Conservation (phyloP, 1,140 invertebrate genomes). For the Bombyx mori region DNA sequence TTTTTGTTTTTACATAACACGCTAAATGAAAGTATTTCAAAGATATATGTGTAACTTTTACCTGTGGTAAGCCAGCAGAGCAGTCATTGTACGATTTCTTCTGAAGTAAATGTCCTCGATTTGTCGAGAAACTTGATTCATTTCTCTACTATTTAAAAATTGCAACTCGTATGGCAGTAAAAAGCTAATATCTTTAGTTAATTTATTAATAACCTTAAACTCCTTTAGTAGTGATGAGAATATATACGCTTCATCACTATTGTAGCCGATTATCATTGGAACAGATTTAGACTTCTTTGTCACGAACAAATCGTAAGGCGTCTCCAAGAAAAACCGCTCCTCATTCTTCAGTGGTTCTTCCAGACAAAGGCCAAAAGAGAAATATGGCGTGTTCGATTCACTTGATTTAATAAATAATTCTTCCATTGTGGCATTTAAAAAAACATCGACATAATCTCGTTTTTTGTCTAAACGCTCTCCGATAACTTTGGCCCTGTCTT, state of each 20-base stretch:
- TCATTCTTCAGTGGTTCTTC: constrained; percentile 43
- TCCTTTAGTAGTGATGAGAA: constrained; percentile 35
- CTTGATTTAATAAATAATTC: constrained; percentile 31
- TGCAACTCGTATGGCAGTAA: constrained; percentile 47
- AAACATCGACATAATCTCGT: neutral
- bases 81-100: constrained; percentile 28
- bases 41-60: constrained; percentile 9
- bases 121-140: constrained; percentile 26
- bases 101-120: constrained; percentile 48
- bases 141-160: constrained; percentile 29
- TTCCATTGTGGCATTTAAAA: constrained; percentile 20
- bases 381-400: constrained; percentile 37
- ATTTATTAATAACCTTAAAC: constrained; percentile 20
- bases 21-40: no score
- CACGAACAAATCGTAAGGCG: constrained; percentile 29
- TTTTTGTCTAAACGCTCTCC: constrained; percentile 14
- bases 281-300: constrained; percentile 22
- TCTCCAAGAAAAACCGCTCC: constrained; percentile 34
- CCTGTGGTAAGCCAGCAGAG: constrained; percentile 44
- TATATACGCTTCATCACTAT: constrained; percentile 50
- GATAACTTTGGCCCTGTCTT: constrained; percentile 27
- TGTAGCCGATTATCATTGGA: constrained; percentile 55
- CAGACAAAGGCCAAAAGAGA: constrained; percentile 50
- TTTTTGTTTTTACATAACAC: no score
- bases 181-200: constrained; percentile 23